Percentiles rank a stretch among this genome's conserved stretches.
phyloP scores from a whole-genome alignment of 2,113 vertebrate species.

The Cynocephalus volans region DNA sequence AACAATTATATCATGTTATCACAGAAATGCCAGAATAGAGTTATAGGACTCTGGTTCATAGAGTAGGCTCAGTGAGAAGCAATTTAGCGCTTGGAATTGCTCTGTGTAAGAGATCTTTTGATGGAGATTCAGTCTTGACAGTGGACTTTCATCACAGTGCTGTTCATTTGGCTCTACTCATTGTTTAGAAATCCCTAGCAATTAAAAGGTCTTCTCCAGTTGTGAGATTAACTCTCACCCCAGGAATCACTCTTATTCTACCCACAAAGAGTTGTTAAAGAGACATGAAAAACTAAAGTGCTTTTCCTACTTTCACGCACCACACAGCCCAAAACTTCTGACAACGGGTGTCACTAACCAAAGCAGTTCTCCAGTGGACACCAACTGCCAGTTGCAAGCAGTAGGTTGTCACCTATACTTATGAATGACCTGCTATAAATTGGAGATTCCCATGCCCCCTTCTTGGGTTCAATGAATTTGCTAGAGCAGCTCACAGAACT shows the following conservation, averaged over 20 bases:
- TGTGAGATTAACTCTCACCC: constrained; percentile 1
- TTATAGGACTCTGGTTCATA: neutral
- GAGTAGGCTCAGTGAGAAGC: neutral
- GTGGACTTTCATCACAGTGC: neutral
- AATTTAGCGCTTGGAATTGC: neutral
- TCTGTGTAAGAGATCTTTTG: neutral
- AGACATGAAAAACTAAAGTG: neutral
- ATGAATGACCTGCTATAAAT: neutral
- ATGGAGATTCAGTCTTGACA: neutral
- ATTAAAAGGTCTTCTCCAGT: neutral
- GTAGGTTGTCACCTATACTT: neutral
- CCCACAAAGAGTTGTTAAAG: neutral
- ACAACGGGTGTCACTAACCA: neutral
- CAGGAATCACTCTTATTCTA: neutral
- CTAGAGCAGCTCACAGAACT: neutral
- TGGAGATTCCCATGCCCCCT: neutral
- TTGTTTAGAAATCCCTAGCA: neutral
- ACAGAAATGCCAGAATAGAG: neutral
- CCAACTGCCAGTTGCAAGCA: neutral
- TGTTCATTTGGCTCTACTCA: neutral
- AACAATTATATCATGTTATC: neutral
- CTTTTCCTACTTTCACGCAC: neutral
- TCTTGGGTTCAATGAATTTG: neutral
- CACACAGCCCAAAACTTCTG: neutral
- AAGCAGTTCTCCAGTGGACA: neutral